phyloP scores from a whole-genome alignment of 2,888 invertebrate species.

The Lasioglossum zephyrum region DNA sequence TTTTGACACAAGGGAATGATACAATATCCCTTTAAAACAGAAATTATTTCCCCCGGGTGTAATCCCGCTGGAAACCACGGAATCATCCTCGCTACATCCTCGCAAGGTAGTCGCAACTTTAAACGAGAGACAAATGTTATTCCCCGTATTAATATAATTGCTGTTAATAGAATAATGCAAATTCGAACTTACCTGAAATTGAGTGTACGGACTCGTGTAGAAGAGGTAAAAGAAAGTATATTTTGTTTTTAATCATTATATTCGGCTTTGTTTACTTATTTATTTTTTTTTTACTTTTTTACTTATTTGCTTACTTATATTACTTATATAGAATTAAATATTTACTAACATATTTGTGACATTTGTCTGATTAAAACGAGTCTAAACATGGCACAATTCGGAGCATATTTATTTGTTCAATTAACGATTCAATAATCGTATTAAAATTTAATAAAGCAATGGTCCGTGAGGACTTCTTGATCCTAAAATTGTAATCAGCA shows the following conservation, averaged over 20 bases:
- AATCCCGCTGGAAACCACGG: constrained; percentile 18
- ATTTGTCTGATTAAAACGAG: not conserved
- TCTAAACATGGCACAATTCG: not conserved
- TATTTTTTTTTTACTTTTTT: too few relatives aligned
- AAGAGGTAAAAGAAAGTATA: not conserved
- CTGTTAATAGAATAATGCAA: not conserved
- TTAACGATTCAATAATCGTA: not conserved
- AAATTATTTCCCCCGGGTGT: constrained; percentile 31
- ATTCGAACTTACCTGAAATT: not conserved
- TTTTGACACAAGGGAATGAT: constrained; percentile 31
- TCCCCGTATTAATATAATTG: not conserved
- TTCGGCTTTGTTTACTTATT: too few relatives aligned
- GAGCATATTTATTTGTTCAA: not conserved
- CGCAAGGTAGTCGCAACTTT: constrained; percentile 15
- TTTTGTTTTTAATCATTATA: not conserved
- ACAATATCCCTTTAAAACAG: constrained; percentile 18
- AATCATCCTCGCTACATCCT: constrained; percentile 11
- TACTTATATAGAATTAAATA: too few relatives aligned
- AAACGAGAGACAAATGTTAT: constrained; percentile 5
- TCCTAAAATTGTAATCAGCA: not conserved
- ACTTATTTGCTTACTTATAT: too few relatives aligned
- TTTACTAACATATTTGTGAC: not conserved
- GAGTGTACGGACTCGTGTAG: not conserved
- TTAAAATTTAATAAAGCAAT: not conserved
- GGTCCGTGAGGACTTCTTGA: not conserved